Evolutionary conservation across 2,797 vertebrate genomes (phyloP), one percentile per base, ranked within the genome.

Genomic region (Periparus ater): DNA sequence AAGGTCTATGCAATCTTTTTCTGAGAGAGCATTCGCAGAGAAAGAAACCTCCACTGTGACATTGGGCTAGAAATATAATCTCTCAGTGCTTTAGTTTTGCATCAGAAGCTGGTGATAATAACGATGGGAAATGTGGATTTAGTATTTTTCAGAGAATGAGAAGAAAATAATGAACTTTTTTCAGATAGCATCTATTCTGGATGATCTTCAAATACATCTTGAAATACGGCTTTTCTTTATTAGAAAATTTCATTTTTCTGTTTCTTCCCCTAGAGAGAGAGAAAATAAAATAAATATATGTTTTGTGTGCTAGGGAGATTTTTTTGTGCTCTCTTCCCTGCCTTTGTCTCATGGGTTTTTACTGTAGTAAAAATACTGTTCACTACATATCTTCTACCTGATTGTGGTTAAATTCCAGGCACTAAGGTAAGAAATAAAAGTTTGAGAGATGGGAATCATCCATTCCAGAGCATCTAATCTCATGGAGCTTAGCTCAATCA

Each of bases 1-100:
- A 94, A 93, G 67, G 84, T 73, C 74, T 85, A 85, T 86, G 67
- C 36, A 66, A 51, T 75, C 40, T 53, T 80, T 93, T 89, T 51
- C 54, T 88, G 54, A 66, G 17, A 45, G n/a, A 86, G 3, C 4
- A 87, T 67, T 65, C 89, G 36, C 26, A 55, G 60, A 85, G 54
- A 83, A 89, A 77, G 61, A 83, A 84, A 80, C 90, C 27, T 55
- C 84, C 3, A 1, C 44, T 3, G 1, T 71, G 71, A 83, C 42
- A 67, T 44, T 83, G 65, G 16, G 3, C 23, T 67, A 72, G 66
- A 84, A 88, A 84, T 45, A 36, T 11, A 89, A 63, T 40, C 13
- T 65, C 25, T 73, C n/a, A 62, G 25, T 65, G 10, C 9, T 82
- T 75, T 7, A 2, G 13, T 51, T 85, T 89, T 92, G 32, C 9